Evolutionary conservation across 1,140 invertebrate species (phyloP).

Genomic region (Nasonia giraulti): DNA sequence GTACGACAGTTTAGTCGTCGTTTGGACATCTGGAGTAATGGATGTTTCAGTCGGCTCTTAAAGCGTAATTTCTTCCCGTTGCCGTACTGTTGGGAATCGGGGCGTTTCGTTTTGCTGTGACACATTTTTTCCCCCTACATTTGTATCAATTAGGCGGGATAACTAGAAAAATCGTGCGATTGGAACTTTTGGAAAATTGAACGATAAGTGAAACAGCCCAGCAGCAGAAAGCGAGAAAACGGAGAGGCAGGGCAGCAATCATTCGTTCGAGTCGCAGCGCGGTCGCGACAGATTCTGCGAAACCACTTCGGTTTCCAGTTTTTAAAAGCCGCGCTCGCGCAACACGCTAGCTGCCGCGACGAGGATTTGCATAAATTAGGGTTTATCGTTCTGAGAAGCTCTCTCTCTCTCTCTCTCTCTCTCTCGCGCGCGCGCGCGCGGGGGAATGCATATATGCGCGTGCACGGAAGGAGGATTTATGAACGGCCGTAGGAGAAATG

Average conservation of each 20-base stretch:
- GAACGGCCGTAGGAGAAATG: conserved; percentile 20
- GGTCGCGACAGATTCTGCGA: conserved; percentile 69
- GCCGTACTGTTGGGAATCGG: not conserved
- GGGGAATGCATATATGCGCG: conserved; percentile 48
- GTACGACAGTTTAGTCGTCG: not conserved
- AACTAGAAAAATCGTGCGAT: not conserved
- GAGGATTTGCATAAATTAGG: conserved; percentile 75
- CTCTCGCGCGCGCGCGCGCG: conserved; percentile 41
- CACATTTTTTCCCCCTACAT: not conserved
- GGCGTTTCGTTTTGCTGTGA: not conserved
- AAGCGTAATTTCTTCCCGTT: conserved; percentile 10
- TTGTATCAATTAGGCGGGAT: not conserved
- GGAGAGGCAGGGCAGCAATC: conserved; percentile 37
- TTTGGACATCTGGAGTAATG: conserved; percentile 22
- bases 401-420: not conserved
- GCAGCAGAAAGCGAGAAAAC: conserved; percentile 39
- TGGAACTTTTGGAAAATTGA: not conserved
- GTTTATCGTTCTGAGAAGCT: conserved; percentile 74
- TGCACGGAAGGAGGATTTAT: conserved; percentile 50
- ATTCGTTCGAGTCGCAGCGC: conserved; percentile 40
- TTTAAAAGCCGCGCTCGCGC: conserved; percentile 49
- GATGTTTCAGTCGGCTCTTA: conserved; percentile 3
- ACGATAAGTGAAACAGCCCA: not conserved
- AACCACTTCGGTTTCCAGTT: conserved; percentile 62
- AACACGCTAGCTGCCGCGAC: conserved; percentile 48